Conservation (phyloP, 2,113 vertebrate species). For the Pontoporia blainvillei region DNA sequence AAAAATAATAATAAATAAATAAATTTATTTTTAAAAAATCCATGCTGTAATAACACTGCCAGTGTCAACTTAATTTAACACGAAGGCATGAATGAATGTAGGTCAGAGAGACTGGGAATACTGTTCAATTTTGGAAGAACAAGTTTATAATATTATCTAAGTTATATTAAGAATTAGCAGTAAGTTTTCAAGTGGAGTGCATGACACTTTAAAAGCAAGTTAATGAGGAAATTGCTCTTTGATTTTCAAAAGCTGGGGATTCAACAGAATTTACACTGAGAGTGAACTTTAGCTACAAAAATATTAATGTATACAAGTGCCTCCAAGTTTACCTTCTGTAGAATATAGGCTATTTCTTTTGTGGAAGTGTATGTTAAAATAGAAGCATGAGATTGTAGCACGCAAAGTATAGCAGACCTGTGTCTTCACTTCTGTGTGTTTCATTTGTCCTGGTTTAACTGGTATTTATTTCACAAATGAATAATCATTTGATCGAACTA, state of each 20-base stretch:
- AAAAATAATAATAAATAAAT: too few species aligned
- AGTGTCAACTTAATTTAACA: neutral
- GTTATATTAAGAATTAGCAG: neutral
- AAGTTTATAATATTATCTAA: neutral
- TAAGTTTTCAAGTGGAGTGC: neutral
- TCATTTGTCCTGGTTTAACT: neutral
- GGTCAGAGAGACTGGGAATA: neutral
- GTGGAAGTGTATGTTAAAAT: neutral
- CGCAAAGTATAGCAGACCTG: neutral
- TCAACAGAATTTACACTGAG: neutral
- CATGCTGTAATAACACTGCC: neutral
- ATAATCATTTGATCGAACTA: neutral
- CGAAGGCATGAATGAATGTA: neutral
- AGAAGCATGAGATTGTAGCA: neutral
- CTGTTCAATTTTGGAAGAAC: neutral
- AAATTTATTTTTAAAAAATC: neutral
- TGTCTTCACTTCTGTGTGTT: neutral
- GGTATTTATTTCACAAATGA: neutral
- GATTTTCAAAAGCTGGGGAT: neutral
- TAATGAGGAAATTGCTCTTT: neutral
- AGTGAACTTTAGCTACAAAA: neutral
- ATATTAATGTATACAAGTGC: neutral
- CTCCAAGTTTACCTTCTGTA: neutral
- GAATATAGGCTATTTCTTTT: neutral
- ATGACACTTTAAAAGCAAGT: neutral